phyloP scores from a whole-genome alignment of 2,113 vertebrate genomes.

The Ahaetulla prasina region DNA sequence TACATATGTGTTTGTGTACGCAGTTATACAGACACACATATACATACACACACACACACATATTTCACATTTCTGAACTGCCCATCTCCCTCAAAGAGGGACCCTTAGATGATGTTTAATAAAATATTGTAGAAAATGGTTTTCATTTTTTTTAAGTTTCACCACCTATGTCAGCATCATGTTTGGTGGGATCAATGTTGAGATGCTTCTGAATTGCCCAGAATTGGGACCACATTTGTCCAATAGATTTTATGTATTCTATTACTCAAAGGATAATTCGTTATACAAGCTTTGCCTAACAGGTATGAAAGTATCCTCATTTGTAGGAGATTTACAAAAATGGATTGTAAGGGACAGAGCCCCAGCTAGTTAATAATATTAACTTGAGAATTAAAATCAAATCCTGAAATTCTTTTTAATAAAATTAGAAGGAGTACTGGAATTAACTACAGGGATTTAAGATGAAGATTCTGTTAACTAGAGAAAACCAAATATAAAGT shows the following conservation, averaged over 20 bases:
- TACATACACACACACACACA: too few relatives aligned
- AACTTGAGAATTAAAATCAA: not conserved
- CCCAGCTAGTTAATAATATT: not conserved
- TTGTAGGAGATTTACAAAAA: not conserved
- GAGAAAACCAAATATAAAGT: not conserved
- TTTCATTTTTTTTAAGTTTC: too few relatives aligned
- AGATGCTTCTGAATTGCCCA: not conserved
- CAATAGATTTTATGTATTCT: not conserved
- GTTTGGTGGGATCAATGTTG: not conserved
- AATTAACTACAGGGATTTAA: not conserved
- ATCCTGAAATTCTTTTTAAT: not conserved
- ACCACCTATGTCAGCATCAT: not conserved
- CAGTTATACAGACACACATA: too few relatives aligned
- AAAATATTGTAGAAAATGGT: too few relatives aligned
- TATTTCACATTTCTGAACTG: too few relatives aligned
- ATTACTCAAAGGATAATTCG: not conserved
- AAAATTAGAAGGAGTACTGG: not conserved
- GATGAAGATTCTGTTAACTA: not conserved
- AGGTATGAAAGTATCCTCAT: not conserved
- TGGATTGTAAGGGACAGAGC: not conserved
- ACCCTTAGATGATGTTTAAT: too few relatives aligned
- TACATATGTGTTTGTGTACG: too few relatives aligned
- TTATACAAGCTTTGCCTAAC: not conserved
- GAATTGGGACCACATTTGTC: not conserved
- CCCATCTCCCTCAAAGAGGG: too few relatives aligned